Evolutionary conservation across 2,888 invertebrate species (phyloP).

Genomic region (Scaptodrosophila latifasciaeformis): DNA sequence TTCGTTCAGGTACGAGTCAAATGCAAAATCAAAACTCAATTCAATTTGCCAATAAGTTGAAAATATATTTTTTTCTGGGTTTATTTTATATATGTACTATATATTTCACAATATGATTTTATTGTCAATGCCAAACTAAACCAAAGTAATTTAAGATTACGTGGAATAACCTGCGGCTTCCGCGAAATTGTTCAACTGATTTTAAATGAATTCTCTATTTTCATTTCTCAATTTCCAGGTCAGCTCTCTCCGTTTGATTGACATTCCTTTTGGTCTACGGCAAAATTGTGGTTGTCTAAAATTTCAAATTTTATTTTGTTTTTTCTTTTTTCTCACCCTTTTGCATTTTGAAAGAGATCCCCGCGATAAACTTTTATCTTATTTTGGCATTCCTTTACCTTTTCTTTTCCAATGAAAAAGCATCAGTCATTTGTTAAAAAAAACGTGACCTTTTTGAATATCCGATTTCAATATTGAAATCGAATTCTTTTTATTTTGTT

Average conservation of each 20-base stretch:
- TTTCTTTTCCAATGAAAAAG: too few relatives aligned
- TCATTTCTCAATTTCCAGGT: slow-evolving; percentile 34
- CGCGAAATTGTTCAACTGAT: slow-evolving; percentile 24
- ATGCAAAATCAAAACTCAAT: not conserved
- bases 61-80: too few relatives aligned
- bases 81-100: too few relatives aligned
- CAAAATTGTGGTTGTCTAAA: slow-evolving; percentile 45
- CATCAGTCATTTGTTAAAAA: slow-evolving; percentile 13
- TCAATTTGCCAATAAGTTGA: too few relatives aligned
- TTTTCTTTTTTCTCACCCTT: slow-evolving; percentile 11
- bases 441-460: slow-evolving; percentile 21
- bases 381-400: too few relatives aligned
- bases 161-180: slow-evolving; percentile 36
- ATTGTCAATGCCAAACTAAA: slow-evolving; percentile 31
- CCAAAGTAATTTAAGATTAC: slow-evolving; percentile 30
- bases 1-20: too few relatives aligned
- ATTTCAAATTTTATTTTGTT: slow-evolving; percentile 35
- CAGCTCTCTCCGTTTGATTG: slow-evolving; percentile 1
- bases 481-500: slow-evolving; percentile 37
- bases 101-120: not conserved
- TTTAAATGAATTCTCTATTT: not conserved
- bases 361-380: slow-evolving; percentile 18
- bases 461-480: slow-evolving; percentile 60
- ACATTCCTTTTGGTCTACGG: slow-evolving; percentile 2
- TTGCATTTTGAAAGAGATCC: slow-evolving; percentile 15